Conservation (phyloP, 2,797 vertebrate species). For the Rhodeus uyekii region DNA sequence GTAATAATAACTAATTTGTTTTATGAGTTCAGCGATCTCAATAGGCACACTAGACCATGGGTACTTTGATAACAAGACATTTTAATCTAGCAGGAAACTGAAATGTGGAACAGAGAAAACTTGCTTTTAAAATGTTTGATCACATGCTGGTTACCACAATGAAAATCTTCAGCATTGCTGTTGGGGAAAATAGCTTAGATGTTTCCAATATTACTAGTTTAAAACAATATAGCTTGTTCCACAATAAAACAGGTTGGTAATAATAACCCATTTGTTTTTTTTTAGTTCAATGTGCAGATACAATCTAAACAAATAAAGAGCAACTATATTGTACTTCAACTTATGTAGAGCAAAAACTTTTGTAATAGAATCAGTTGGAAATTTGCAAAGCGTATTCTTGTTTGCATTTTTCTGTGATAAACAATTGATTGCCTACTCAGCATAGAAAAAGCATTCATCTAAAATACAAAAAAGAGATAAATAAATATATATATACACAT, state of each 20-base stretch:
- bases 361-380: conserved; percentile 13
- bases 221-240: conserved; percentile 30
- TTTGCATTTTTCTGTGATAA: conserved; percentile 51
- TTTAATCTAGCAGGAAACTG: not conserved
- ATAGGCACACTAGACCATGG: not conserved
- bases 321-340: conserved; percentile 13
- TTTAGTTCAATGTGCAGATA: conserved; percentile 19
- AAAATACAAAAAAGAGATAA: conserved; percentile 47
- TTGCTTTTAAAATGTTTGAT: conserved; percentile 20
- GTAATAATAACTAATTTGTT: conserved; percentile 10
- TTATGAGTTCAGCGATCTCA: conserved; percentile 2
- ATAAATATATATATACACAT: too few species aligned
- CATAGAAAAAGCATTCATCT: conserved; percentile 49
- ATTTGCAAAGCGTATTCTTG: conserved; percentile 33
- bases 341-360: conserved; percentile 5
- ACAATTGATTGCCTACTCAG: conserved; percentile 59
- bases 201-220: conserved; percentile 9
- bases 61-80: not conserved
- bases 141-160: not conserved
- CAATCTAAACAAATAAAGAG: not conserved
- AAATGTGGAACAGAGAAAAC: conserved; percentile 4
- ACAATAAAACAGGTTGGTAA: conserved; percentile 39
- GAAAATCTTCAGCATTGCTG: not conserved
- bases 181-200: not conserved
- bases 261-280: conserved; percentile 13